These are phyloP conservation scores for Macrocentrus cingulum DNA, from an alignment of 1,140 invertebrate species.

Conservation along the genomic window DNA sequence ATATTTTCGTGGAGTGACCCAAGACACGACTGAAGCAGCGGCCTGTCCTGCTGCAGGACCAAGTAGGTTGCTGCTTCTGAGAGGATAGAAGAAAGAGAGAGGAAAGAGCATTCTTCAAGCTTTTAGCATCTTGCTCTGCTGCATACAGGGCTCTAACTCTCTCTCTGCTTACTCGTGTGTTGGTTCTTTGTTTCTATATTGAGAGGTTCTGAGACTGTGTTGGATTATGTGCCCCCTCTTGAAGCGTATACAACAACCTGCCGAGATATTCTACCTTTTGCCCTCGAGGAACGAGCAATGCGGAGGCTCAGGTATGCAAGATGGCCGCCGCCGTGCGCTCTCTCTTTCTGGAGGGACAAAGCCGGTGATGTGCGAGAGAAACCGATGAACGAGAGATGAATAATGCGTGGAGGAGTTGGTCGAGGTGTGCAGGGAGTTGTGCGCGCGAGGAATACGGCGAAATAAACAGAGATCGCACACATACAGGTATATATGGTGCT, in stretches of 20 bases:
- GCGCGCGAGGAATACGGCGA: constrained; percentile 14
- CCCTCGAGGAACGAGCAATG: constrained; percentile 60
- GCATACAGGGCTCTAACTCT: too few species aligned
- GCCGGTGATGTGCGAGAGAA: constrained; percentile 7
- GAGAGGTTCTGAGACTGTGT: too few species aligned
- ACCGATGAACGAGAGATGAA: constrained; percentile 47
- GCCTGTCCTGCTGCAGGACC: constrained; percentile 32
- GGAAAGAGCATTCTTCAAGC: constrained; percentile 54
- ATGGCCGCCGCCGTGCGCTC: constrained; percentile 52
- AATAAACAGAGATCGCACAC: constrained; percentile 6
- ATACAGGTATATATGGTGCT: neutral
- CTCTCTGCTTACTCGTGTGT: too few species aligned
- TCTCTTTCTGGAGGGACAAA: constrained; percentile 32
- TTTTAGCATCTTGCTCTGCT: constrained; percentile 36
- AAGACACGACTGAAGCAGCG: constrained; percentile 52
- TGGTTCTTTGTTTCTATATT: too few species aligned
- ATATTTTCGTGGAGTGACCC: constrained; percentile 52
- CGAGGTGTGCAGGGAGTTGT: constrained; percentile 33
- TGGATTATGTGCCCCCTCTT: constrained; percentile 18
- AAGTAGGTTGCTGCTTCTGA: constrained; percentile 24
- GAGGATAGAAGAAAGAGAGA: constrained; percentile 10
- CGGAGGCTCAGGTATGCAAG: constrained; percentile 60
- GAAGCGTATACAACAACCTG: constrained; percentile 24
- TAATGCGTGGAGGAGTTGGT: constrained; percentile 50
- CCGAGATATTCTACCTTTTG: constrained; percentile 61